phyloP scores from a whole-genome alignment of 2,888 invertebrate genomes.

The Stomorhina lunata region DNA sequence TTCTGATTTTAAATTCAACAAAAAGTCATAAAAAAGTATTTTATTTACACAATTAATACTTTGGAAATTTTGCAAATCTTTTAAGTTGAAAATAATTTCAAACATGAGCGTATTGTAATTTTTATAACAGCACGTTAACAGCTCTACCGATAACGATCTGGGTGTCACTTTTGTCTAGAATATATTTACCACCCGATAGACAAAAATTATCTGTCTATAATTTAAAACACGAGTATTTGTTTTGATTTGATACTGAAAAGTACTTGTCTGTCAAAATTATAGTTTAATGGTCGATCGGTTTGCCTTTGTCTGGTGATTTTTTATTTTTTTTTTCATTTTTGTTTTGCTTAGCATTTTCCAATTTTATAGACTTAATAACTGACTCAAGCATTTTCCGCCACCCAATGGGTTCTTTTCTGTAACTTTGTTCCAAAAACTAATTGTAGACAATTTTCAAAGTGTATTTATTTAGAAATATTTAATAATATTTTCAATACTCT shows the following conservation, averaged over 20 bases:
- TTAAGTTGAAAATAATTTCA: conserved; percentile 1
- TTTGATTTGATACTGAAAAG: background rate
- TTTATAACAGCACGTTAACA: background rate
- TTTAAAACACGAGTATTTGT: background rate
- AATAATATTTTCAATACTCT: background rate
- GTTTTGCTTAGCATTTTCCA: background rate
- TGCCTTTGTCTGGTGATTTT: background rate
- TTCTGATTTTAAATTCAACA: background rate
- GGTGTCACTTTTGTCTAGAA: background rate
- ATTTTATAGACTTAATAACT: background rate
- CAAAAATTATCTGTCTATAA: background rate
- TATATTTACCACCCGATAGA: conserved; percentile 5
- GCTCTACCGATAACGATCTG: conserved; percentile 1
- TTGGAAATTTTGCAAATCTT: background rate
- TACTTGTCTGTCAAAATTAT: conserved; percentile 6
- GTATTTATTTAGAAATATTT: background rate
- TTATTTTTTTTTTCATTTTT: background rate
- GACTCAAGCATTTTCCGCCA: background rate
- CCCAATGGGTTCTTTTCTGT: background rate
- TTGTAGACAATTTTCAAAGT: conserved; percentile 13
- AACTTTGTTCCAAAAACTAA: conserved; percentile 10
- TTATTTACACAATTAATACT: background rate
- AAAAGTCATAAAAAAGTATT: background rate
- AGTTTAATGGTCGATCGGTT: background rate
- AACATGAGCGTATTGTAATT: background rate